Percentiles rank a stretch among this genome's conserved stretches.
Conservation (phyloP, 1,140 invertebrate species). For the Macrotrachela quadricornifera region DNA sequence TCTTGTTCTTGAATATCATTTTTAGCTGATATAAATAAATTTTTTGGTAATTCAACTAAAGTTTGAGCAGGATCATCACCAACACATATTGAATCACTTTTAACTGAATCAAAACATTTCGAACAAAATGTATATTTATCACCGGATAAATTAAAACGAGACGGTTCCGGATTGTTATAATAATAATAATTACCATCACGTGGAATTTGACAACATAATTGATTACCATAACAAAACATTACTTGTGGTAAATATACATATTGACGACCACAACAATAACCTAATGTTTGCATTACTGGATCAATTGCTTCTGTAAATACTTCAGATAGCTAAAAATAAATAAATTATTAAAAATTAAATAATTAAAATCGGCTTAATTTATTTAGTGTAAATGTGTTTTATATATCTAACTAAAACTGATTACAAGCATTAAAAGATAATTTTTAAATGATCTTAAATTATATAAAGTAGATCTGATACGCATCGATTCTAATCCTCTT, state of each 20-base stretch:
- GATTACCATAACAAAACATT: slow-evolving; percentile 93
- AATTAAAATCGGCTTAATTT: too few relatives aligned
- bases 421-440: too few relatives aligned
- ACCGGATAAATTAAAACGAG: slow-evolving; percentile 12
- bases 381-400: too few relatives aligned
- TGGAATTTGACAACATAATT: slow-evolving; percentile 78
- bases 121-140: slow-evolving; percentile 96
- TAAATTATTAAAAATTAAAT: too few relatives aligned
- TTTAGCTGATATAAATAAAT: background rate
- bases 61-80: slow-evolving; percentile 50
- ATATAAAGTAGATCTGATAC: too few relatives aligned
- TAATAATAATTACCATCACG: slow-evolving; percentile 92
- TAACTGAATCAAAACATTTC: slow-evolving; percentile 98
- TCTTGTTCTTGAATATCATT: slow-evolving; percentile 6
- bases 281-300: slow-evolving; percentile 87
- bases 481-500: too few relatives aligned
- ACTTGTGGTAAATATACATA: slow-evolving; percentile 98
- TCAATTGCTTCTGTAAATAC: slow-evolving; percentile 94
- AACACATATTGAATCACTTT: slow-evolving; percentile 73
- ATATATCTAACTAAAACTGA: too few relatives aligned
- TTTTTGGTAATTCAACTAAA: slow-evolving; percentile 7
- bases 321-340: slow-evolving; percentile 40
- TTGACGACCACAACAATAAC: slow-evolving; percentile 94
- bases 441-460: too few relatives aligned
- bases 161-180: slow-evolving; percentile 70